phyloP scores from a whole-genome alignment of 2,797 vertebrate genomes.

The Periophthalmus magnuspinnatus region DNA sequence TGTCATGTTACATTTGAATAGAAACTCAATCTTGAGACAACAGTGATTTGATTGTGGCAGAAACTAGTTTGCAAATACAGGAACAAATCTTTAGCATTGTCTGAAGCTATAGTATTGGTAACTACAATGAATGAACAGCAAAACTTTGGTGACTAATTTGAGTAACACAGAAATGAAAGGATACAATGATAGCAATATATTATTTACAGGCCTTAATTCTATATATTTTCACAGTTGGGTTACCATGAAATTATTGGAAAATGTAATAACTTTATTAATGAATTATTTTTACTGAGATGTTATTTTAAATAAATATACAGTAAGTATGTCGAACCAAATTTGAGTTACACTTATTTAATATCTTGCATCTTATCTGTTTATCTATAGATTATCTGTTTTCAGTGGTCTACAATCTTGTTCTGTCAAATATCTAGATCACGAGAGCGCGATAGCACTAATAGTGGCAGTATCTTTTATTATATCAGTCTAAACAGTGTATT shows the following conservation, averaged over 20 bases:
- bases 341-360: background rate
- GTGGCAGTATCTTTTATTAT: slow-evolving; percentile 34
- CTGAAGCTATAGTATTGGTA: background rate
- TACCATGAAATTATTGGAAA: too few species aligned
- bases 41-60: background rate
- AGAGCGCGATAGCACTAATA: slow-evolving; percentile 38
- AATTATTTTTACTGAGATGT: too few species aligned
- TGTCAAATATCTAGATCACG: slow-evolving; percentile 21
- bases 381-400: background rate
- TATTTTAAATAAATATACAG: too few species aligned
- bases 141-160: too few species aligned
- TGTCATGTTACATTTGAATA: background rate
- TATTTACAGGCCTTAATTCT: too few species aligned
- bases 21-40: background rate
- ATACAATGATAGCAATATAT: too few species aligned
- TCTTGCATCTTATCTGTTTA: background rate
- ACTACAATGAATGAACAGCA: background rate
- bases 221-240: too few species aligned
- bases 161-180: too few species aligned
- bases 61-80: background rate
- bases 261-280: too few species aligned
- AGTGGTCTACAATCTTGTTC: background rate
- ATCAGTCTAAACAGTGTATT: slow-evolving; percentile 42
- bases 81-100: background rate
- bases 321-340: too few species aligned